These are phyloP conservation scores for Armadillidium nasatum DNA, from an alignment of 1,140 invertebrate species.

Conservation along the genomic window DNA sequence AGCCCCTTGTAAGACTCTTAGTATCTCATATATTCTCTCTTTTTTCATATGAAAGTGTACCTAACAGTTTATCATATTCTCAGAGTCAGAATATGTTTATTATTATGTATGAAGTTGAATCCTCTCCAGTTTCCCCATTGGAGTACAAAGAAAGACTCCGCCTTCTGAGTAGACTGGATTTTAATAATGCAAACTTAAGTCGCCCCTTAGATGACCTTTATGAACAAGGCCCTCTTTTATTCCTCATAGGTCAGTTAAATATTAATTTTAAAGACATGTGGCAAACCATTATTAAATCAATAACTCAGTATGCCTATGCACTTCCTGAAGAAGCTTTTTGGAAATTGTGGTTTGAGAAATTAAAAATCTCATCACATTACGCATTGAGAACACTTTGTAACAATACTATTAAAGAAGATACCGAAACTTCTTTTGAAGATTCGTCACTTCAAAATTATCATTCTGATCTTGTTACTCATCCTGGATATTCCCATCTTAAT, in stretches of 20 bases:
- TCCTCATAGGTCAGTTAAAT: slow-evolving; percentile 74
- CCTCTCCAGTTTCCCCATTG: slow-evolving; percentile 60
- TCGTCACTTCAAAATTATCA: slow-evolving; percentile 25
- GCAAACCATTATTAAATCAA: slow-evolving; percentile 70
- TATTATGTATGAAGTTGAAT: slow-evolving; percentile 66
- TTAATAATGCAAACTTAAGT: slow-evolving; percentile 47
- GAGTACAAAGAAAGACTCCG: slow-evolving; percentile 72
- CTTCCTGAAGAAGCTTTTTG: slow-evolving; percentile 68
- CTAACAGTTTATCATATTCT: slow-evolving; percentile 49
- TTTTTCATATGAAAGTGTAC: slow-evolving; percentile 55
- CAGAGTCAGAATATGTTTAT: slow-evolving; percentile 56
- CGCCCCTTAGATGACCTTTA: slow-evolving; percentile 48
- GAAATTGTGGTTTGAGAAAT: slow-evolving; percentile 62
- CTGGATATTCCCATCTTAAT: slow-evolving; percentile 44
- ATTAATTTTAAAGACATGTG: slow-evolving; percentile 83
- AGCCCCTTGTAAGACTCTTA: slow-evolving; percentile 62
- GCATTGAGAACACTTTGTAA: slow-evolving; percentile 16
- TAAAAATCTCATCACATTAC: slow-evolving; percentile 54
- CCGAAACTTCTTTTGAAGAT: background rate
- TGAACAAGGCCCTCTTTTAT: slow-evolving; percentile 62
- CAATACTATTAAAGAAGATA: background rate
- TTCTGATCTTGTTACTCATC: slow-evolving; percentile 54
- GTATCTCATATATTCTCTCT: slow-evolving; percentile 67
- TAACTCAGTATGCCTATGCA: slow-evolving; percentile 64
- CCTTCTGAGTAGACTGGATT: slow-evolving; percentile 66